Percentiles rank a stretch among this genome's conserved stretches.
Evolutionary conservation across 2,113 vertebrate genomes (phyloP).

Genomic region (Xiphias gladius): DNA sequence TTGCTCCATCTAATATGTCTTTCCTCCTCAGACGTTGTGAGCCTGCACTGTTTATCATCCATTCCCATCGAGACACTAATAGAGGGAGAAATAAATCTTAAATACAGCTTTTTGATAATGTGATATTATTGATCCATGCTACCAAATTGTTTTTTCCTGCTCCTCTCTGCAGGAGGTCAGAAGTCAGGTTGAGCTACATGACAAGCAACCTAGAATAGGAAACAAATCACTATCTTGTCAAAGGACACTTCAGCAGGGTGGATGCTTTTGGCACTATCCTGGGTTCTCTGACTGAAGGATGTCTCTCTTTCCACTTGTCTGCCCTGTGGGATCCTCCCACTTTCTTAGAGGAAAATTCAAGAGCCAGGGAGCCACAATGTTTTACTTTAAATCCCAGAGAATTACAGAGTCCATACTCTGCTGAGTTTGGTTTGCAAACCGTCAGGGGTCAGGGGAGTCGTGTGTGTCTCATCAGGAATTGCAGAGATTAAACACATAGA

Average conservation of each 20-base stretch:
- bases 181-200: conserved; percentile 40
- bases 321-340: not conserved
- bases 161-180: conserved; percentile 41
- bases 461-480: conserved; percentile 53
- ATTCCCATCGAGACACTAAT: conserved; percentile 28
- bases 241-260: conserved; percentile 22
- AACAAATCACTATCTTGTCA: conserved; percentile 45
- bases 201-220: not conserved
- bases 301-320: not conserved
- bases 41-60: conserved; percentile 39
- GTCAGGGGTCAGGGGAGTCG: conserved; percentile 18
- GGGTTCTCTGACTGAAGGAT: conserved; percentile 14
- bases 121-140: conserved; percentile 65
- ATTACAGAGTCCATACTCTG: conserved; percentile 40
- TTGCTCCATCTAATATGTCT: conserved; percentile 1
- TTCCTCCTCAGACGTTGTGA: conserved; percentile 28
- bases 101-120: conserved; percentile 67
- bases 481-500: conserved; percentile 63
- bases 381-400: conserved; percentile 51
- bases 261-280: not conserved
- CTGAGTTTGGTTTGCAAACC: conserved; percentile 38
- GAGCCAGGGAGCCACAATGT: not conserved
- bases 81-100: conserved; percentile 51
- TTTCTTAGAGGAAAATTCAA: conserved; percentile 16
- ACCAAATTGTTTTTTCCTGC: conserved; percentile 51